A percentile compares a stretch with the other conserved stretches of the same genome.
Conservation (phyloP, 2,797 vertebrate genomes). For the Brotula barbata region DNA sequence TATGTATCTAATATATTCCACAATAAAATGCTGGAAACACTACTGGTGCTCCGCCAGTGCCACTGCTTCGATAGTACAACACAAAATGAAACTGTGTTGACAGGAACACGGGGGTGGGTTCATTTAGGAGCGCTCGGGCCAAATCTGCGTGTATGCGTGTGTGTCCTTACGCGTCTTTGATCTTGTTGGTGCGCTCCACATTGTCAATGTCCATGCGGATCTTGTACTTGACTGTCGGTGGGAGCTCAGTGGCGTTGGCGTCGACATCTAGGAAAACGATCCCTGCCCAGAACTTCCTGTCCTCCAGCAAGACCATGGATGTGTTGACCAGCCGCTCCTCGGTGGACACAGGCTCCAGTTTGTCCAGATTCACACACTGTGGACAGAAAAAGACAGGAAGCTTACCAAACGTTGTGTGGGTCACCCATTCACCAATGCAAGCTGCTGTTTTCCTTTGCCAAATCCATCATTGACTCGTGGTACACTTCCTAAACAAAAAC, state of each 20-base stretch:
- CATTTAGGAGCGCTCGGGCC: too few relatives aligned
- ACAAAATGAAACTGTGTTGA: too few relatives aligned
- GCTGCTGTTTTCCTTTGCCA: too few relatives aligned
- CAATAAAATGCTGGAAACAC: too few relatives aligned
- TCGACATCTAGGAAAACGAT: constrained; percentile 86
- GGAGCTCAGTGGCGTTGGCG: constrained; percentile 69
- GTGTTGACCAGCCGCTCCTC: constrained; percentile 84
- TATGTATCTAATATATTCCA: too few relatives aligned
- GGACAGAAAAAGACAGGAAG: constrained; percentile 23
- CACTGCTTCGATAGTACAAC: too few relatives aligned
- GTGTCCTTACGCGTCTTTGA: constrained; percentile 86
- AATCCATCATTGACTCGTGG: too few relatives aligned
- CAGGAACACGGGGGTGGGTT: too few relatives aligned
- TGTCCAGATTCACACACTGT: constrained; percentile 95
- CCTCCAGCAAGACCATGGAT: constrained; percentile 85
- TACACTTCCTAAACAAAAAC: not conserved
- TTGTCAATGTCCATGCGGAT: constrained; percentile 97
- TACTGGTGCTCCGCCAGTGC: not conserved
- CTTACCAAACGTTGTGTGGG: too few relatives aligned
- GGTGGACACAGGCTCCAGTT: constrained; percentile 84
- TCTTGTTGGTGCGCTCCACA: constrained; percentile 86
- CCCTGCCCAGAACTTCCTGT: constrained; percentile 90
- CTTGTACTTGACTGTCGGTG: constrained; percentile 90
- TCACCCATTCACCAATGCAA: too few relatives aligned
- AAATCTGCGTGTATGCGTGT: too few relatives aligned